These are phyloP conservation scores for Herminia tarsipennalis DNA, from an alignment of 2,888 invertebrate genomes.

Conservation along the genomic window DNA sequence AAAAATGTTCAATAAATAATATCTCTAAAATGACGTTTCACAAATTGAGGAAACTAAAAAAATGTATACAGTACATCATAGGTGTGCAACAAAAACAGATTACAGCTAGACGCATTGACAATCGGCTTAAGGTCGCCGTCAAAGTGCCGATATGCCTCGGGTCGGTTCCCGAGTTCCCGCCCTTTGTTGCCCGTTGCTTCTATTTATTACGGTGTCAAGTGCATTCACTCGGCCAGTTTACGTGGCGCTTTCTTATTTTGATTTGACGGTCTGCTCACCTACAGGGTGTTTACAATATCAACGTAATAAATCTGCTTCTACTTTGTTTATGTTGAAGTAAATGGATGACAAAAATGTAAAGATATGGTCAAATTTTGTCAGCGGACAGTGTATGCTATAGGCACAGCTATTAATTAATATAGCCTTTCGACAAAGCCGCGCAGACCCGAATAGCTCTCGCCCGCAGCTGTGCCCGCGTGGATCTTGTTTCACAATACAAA, in stretches of 20 bases:
- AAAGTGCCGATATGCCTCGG: conserved; percentile 54
- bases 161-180: conserved; percentile 30
- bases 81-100: conserved; percentile 58
- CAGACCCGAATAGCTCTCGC: no score
- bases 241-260: conserved; percentile 66
- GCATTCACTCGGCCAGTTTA: conserved; percentile 66
- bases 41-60: conserved; percentile 30
- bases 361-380: no score
- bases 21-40: conserved; percentile 22
- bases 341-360: no score
- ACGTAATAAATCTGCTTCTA: no score
- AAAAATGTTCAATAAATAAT: conserved; percentile 14
- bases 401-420: no score
- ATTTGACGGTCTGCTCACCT: conserved; percentile 49
- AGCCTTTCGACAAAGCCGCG: no score
- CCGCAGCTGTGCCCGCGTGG: no score
- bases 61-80: conserved; percentile 20
- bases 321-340: no score
- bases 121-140: conserved; percentile 58
- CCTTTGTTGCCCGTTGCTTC: conserved; percentile 60
- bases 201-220: conserved; percentile 78
- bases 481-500: no score
- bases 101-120: conserved; percentile 52
- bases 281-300: conserved; percentile 57
- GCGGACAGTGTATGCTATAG: no score